Evolutionary conservation across 2,888 invertebrate species (phyloP), one percentile per base, ranked within the genome.

Genomic region (Chouioia cunea): DNA sequence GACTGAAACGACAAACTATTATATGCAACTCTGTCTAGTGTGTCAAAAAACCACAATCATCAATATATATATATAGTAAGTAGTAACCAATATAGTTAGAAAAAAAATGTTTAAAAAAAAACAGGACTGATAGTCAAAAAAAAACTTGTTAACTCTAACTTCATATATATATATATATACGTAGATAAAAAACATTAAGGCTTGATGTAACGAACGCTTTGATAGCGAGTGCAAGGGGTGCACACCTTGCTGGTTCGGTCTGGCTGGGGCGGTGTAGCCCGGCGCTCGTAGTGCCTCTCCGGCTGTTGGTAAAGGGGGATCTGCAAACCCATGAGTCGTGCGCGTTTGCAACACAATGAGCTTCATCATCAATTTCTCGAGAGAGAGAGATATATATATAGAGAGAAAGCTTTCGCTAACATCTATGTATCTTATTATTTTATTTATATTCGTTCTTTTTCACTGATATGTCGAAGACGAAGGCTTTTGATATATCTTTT

Each of bases 241-340:
- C 85, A 85, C 85, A 85, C 85, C 85, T 85, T 85, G 85, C 85
- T 85, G 83, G 83, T 85, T 85, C 85, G 83, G 84, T 85, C 85
- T 83, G 85, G 85, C 84, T 85, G 82, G 83, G 85, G 84, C 83
- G 84, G 85, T 81, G 85, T 84, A 79, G 85, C 84, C 83, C 85
- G 83, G 79, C 85, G 84, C 85, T 85, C 85, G 85, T 85, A 85
- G 85, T 85, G 87, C 82, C 88, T 88, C 86, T 88, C 87, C 85
- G 88, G 88, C 87, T 89, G 88, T 88, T 89, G 89, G 87, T 89
- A 89, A 88, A 89, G 88, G 86, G 89, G 89, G 85, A 89, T 89
- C 89, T 89, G 88, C 86, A 85, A 85, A 85, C 81, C 85, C 85
- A 84, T 81, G 36, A 36, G 36, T 84, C 81, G 82, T 70, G 62